Evolutionary conservation across 1,140 invertebrate genomes (phyloP), one percentile per base, ranked within the genome.

Genomic region (Papilio polytes): DNA sequence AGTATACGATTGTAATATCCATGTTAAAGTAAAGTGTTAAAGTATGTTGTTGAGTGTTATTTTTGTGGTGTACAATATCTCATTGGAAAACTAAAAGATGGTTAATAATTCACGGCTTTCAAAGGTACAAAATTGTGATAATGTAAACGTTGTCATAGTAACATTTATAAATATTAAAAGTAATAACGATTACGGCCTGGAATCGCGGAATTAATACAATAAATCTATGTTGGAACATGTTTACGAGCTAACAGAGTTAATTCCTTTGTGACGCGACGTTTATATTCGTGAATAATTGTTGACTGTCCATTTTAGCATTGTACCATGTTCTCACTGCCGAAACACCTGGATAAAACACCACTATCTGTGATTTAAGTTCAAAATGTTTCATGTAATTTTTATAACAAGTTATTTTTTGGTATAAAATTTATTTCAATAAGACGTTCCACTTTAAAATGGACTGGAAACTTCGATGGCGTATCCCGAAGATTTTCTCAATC

Each of bases 211-310:
- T 93, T 93, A 93, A 94, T 90, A 85, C 86, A 80, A 92, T 94
- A 93, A 93, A 94, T 93, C 93, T 93, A 91, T 89, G 93, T 93
- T 90, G 86, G 87, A 89, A 90, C 89, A 92, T 93, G 91, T 94
- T 94, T 94, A 94, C 91, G 91, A 91, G 91, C 90, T 92, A 92
- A 92, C 92, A 91, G 91, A 93, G 91, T 94, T 93, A 94, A 93
- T 93, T 91, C 89, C 91, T 88, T 80, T 89, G 85, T 92, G 92
- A 93, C 91, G 90, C 93, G 92, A 93, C 93, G 91, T 90, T 93
- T 90, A 93, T 94, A 92, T 91, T 92, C 88, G 85, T 92, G 90
- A 93, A 91, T 91, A 93, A 93, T 93, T 91, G 91, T 93, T 91
- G 88, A 89, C 89, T 90, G 88, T 83, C 80, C 84, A 74, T 76